These are phyloP conservation scores for Champsocephalus esox DNA, from an alignment of 2,797 vertebrate species.

Conservation along the genomic window DNA sequence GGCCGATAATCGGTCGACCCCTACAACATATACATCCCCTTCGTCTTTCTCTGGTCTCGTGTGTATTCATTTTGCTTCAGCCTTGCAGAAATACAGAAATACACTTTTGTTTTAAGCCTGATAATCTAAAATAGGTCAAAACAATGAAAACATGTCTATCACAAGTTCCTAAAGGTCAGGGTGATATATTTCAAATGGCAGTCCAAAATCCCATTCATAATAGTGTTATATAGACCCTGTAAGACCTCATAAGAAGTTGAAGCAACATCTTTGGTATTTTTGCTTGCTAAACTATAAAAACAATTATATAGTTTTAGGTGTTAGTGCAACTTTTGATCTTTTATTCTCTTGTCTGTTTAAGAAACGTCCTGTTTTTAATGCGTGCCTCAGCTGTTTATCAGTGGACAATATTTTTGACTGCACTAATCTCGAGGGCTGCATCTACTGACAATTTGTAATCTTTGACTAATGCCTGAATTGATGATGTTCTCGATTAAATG, in stretches of 20 bases:
- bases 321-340: background rate
- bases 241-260: background rate
- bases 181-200: background rate
- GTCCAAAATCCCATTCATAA: background rate
- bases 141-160: background rate
- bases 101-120: no score
- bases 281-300: background rate
- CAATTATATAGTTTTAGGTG: background rate
- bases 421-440: background rate
- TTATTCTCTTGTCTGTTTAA: background rate
- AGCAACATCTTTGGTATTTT: background rate
- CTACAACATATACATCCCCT: conserved; percentile 33
- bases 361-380: background rate
- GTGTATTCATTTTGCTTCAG: conserved; percentile 8
- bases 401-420: background rate
- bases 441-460: background rate
- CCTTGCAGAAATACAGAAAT: background rate
- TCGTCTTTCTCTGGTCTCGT: conserved; percentile 4
- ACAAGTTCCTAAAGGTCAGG: background rate
- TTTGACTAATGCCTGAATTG: no score
- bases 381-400: background rate
- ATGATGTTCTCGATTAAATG: background rate
- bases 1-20: no score
- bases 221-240: background rate
- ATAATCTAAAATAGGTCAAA: background rate